These are phyloP conservation scores for Littorina saxatilis DNA, from an alignment of 1,140 invertebrate genomes.

Conservation along the genomic window DNA sequence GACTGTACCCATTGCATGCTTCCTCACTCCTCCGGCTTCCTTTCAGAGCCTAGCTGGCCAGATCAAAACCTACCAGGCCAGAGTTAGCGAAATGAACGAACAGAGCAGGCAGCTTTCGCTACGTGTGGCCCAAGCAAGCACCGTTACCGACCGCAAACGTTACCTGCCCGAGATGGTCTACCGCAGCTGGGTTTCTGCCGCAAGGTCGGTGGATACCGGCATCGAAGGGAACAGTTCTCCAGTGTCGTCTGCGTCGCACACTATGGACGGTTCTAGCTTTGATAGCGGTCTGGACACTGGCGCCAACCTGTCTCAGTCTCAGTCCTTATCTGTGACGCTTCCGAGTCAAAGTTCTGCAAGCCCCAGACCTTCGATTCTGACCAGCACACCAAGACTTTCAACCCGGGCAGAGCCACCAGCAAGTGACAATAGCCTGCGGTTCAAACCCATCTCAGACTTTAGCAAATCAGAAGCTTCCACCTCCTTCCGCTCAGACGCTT, in stretches of 20 bases:
- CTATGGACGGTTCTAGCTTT: conserved; percentile 35
- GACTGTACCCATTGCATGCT: conserved; percentile 11
- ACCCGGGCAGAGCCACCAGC: neutral
- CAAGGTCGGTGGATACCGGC: neutral
- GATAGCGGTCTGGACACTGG: conserved; percentile 35
- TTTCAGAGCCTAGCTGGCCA: conserved; percentile 73
- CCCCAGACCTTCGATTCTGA: neutral
- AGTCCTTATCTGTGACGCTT: neutral
- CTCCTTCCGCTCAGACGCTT: neutral
- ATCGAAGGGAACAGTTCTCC: conserved; percentile 5
- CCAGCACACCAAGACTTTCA: neutral
- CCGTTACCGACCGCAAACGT: conserved; percentile 54
- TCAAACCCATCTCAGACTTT: conserved; percentile 17
- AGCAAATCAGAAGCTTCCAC: neutral
- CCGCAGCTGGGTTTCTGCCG: conserved; percentile 34
- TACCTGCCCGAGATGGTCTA: conserved; percentile 47
- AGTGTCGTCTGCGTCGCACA: neutral
- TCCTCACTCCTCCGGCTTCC: conserved; percentile 39
- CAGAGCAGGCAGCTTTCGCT: conserved; percentile 60
- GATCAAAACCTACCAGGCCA: conserved; percentile 70
- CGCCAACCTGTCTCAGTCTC: conserved; percentile 19
- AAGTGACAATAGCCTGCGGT: neutral
- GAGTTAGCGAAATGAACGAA: conserved; percentile 69
- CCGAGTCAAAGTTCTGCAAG: neutral
- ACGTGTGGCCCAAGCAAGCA: conserved; percentile 58